phyloP scores from a whole-genome alignment of 2,888 invertebrate genomes.

The Sphaeridia pumilis region DNA sequence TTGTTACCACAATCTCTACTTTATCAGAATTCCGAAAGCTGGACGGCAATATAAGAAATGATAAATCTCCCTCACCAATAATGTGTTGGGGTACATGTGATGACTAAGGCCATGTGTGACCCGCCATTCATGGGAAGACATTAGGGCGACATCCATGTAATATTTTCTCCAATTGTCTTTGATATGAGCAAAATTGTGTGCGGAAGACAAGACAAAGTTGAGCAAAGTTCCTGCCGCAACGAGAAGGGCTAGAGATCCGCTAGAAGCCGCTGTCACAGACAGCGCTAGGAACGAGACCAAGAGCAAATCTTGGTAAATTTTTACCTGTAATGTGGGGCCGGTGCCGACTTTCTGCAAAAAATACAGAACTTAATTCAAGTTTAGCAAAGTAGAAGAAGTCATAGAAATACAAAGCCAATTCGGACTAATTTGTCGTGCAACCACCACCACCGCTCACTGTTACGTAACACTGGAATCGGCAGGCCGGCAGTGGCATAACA shows the following conservation, averaged over 20 bases:
- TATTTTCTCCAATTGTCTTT: conserved; percentile 9
- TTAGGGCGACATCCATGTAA: conserved; percentile 4
- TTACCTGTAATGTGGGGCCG: conserved; percentile 21
- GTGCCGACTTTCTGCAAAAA: conserved; percentile 26
- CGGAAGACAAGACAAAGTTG: conserved; percentile 49
- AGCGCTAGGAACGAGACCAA: conserved; percentile 19
- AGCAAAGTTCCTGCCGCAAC: conserved; percentile 48
- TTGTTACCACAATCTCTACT: not conserved
- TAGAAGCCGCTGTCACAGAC: conserved; percentile 36
- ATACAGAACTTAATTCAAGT: not conserved
- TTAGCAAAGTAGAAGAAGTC: not conserved
- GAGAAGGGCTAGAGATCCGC: conserved; percentile 39
- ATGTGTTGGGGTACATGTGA: conserved; percentile 7
- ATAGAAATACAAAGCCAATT: not conserved
- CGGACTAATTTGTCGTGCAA: not conserved
- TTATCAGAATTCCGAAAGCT: not conserved
- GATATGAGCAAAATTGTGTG: conserved; percentile 36
- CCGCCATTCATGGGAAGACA: conserved; percentile 6
- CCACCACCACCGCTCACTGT: too few relatives aligned
- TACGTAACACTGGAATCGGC: not conserved
- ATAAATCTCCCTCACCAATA: conserved; percentile 8
- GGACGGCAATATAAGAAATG: not conserved
- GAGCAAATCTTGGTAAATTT: conserved; percentile 26
- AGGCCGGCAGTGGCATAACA: not conserved
- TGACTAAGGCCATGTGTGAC: conserved; percentile 4